These are phyloP conservation scores for Phataginus tricuspis DNA, from an alignment of 2,797 vertebrate species.

Conservation along the genomic window DNA sequence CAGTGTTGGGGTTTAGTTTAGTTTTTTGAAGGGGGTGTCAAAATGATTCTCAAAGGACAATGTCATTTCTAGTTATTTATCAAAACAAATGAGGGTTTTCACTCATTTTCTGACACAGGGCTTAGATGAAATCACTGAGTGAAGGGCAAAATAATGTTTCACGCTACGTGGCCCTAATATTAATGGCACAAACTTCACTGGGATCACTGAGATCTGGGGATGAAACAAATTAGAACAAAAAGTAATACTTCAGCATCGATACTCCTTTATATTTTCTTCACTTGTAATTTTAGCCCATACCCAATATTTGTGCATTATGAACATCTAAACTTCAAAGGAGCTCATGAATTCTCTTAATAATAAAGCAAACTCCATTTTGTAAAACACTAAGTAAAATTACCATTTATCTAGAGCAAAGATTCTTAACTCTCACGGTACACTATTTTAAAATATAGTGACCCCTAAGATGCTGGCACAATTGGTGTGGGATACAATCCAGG, in stretches of 20 bases:
- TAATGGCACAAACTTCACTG: too few species aligned
- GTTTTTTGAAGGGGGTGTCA: background rate
- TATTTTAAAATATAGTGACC: background rate
- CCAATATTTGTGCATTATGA: too few species aligned
- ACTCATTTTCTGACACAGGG: background rate
- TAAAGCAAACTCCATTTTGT: background rate
- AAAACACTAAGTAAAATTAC: conserved; percentile 26
- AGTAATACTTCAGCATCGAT: too few species aligned
- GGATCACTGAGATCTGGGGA: too few species aligned
- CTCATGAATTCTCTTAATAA: background rate
- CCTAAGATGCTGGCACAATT: conserved; percentile 9
- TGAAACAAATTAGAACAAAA: too few species aligned
- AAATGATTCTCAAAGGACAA: conserved; percentile 1
- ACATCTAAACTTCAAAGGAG: too few species aligned
- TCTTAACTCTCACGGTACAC: background rate
- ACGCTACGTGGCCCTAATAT: background rate
- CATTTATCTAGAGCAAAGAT: conserved; percentile 5
- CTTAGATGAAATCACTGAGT: background rate
- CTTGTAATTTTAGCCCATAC: too few species aligned
- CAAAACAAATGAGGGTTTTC: conserved; percentile 22
- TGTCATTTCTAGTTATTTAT: conserved; percentile 14
- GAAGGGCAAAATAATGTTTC: background rate
- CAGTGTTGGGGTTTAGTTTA: background rate
- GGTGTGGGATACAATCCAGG: background rate
- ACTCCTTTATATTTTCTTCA: too few species aligned